Base-by-base conservation (phyloP, 2,888 invertebrate species). In the Eremobia ochroleuca region DNA sequence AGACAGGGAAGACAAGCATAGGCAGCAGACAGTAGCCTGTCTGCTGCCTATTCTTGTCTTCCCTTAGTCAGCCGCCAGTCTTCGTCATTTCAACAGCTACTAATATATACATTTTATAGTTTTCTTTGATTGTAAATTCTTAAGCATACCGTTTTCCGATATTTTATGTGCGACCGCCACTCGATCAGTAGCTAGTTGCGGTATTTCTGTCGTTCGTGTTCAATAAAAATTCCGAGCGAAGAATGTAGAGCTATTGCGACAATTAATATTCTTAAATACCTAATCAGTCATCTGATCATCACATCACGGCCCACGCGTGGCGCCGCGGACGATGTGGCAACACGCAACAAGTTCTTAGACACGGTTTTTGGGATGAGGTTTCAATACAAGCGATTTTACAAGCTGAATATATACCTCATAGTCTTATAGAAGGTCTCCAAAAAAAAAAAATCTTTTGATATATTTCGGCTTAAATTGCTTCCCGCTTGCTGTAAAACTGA, bases 261-360 rank as follows among this genome's bases (percentile, higher is more conserved):
- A 94, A 95, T 96, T 94, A 94, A 94, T 94, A 94, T 95, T 94
- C 91, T 94, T 94, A 95, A 95, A 95, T 94, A 93, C 92, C 92
- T 95, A 96, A 96, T 96, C 96, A 95, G 95, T 96, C 96, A 96
- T 94, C 89, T 92, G 94, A 93, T 94, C 94, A 95, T 95, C 94
- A 92, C 90, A 87, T 90, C 87, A 87, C 90, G 82, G 90, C 96
- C 95, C 93, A 95, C 96, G 94, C 95, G 88, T 91, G 94, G 94
- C 95, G 95, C 95, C 94, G 89, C 78, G 86, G 85, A 81, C 85
- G 85, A 87, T 89, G 89, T 89, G 87, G 88, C 85, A 88, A 88
- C 83, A 83, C 65, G 83, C 81, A 84, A 82, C 90, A 83, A 86
- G 85, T 83, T 88, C 79, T 82, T 77, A 80, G 77, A 80, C 82